Evolutionary conservation across 2,113 vertebrate species (phyloP).

Genomic region (Sturnus vulgaris): DNA sequence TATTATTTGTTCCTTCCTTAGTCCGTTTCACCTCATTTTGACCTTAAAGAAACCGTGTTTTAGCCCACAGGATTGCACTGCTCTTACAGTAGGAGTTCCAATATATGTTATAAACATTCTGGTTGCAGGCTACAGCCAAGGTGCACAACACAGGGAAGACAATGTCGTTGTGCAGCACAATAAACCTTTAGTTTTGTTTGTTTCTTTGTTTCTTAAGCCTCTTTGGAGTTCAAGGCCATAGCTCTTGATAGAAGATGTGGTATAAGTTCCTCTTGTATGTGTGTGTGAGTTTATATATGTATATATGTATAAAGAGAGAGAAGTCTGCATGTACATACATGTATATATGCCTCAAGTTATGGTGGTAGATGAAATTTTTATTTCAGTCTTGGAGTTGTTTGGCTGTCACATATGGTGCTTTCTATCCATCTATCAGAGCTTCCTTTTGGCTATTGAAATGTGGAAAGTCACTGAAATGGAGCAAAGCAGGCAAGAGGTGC

Average conservation of each 20-base stretch:
- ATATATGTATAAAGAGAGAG: neutral
- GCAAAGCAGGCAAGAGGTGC: neutral
- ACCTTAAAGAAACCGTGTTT: slow-evolving; percentile 7
- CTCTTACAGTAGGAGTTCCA: neutral
- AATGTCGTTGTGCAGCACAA: neutral
- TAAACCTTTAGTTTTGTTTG: neutral
- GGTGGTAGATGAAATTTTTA: neutral
- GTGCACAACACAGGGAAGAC: neutral
- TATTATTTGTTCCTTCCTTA: neutral
- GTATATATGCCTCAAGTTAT: neutral
- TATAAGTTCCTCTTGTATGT: neutral
- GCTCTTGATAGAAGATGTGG: neutral
- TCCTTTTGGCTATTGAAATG: neutral
- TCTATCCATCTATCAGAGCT: neutral
- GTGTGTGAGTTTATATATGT: neutral
- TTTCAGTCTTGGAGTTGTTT: neutral
- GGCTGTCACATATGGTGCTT: neutral
- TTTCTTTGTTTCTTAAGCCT: neutral
- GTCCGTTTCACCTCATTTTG: neutral
- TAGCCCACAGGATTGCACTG: neutral
- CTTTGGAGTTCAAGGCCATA: neutral
- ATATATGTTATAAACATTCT: neutral
- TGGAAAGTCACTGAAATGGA: neutral
- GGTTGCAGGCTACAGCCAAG: neutral
- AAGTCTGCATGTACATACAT: neutral